Evolutionary conservation across 2,888 invertebrate species (phyloP), one percentile per base, ranked within the genome.

Genomic region (Cremastinae sp.): DNA sequence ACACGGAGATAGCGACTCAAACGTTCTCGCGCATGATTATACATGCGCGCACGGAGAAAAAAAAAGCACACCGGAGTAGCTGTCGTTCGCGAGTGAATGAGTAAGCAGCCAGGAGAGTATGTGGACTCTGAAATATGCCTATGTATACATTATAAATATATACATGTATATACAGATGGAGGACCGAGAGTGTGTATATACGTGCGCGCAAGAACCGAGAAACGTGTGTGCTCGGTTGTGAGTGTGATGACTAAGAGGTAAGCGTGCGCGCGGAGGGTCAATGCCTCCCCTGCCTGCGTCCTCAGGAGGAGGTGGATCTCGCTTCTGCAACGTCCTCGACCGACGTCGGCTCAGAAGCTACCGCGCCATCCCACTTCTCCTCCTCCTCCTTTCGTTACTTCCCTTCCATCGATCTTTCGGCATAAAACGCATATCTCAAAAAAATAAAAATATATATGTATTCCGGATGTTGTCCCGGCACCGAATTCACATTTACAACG

Each of bases 271-370:
- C 58, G 14, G 69, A 84, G 83, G 87, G 87, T 87, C 87, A 87
- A 86, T 86, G 86, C 83, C 86, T 86, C 80, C 74, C 77, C 80
- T 83, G 28, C 28, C 80, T 83, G n/a, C n/a, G 85, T 87, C 84
- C 84, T 84, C 66, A 78, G 76, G 78, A 74, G 75, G 78, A 78
- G 77, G 53, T 68, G 74, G 78, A 69, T 28, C 49, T 58, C 64
- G 59, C 61, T 78, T 72, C 65, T 62, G 45, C 74, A 65, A 59
- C 66, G 71, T 61, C 73, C 62, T 58, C 68, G 64, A 64, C 62
- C 28, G 59, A 70, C 69, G 64, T 47, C 77, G 53, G 64, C 76
- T 28, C 64, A 65, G 74, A 53, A 20, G 77, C 70, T 45, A 43
- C 69, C 59, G 59, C 73, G 59, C 73, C 41, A 53, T 41, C 41